A percentile compares a stretch with the other conserved stretches of the same genome.
Conservation (phyloP, 2,888 invertebrate species). For the Ceraclea dissimilis region DNA sequence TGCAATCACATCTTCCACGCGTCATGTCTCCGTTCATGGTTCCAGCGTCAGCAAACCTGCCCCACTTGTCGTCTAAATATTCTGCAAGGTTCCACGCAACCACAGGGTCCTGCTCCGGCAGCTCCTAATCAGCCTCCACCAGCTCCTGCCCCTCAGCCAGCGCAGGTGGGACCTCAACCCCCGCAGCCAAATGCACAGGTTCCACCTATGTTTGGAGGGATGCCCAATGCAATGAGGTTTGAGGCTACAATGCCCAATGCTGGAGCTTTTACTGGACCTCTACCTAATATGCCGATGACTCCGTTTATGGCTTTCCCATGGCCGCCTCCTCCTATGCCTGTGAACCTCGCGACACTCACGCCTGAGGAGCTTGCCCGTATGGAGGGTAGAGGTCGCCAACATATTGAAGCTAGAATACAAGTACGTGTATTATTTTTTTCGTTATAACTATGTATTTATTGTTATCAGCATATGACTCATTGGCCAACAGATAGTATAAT, state of each 20-base stretch:
- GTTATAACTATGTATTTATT: not conserved
- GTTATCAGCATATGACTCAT: too few species aligned
- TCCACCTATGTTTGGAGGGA: not conserved
- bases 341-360: slow-evolving; percentile 63
- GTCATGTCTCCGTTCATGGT: slow-evolving; percentile 96
- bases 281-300: slow-evolving; percentile 8
- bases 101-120: slow-evolving; percentile 34
- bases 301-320: slow-evolving; percentile 42
- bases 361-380: slow-evolving; percentile 78
- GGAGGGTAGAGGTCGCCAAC: slow-evolving; percentile 83
- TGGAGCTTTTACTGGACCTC: slow-evolving; percentile 19
- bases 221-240: slow-evolving; percentile 12
- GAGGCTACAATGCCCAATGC: slow-evolving; percentile 1
- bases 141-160: slow-evolving; percentile 29
- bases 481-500: too few species aligned
- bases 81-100: slow-evolving; percentile 39
- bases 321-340: slow-evolving; percentile 72
- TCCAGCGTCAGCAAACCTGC: slow-evolving; percentile 99
- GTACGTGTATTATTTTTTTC: slow-evolving; percentile 31
- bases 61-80: slow-evolving; percentile 96
- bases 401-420: slow-evolving; percentile 86
- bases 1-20: slow-evolving; percentile 99
- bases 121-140: slow-evolving; percentile 30
- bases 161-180: slow-evolving; percentile 29
- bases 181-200: slow-evolving; percentile 32